These are phyloP conservation scores for Andrena bucephala DNA, from an alignment of 2,888 invertebrate genomes.

Conservation along the genomic window DNA sequence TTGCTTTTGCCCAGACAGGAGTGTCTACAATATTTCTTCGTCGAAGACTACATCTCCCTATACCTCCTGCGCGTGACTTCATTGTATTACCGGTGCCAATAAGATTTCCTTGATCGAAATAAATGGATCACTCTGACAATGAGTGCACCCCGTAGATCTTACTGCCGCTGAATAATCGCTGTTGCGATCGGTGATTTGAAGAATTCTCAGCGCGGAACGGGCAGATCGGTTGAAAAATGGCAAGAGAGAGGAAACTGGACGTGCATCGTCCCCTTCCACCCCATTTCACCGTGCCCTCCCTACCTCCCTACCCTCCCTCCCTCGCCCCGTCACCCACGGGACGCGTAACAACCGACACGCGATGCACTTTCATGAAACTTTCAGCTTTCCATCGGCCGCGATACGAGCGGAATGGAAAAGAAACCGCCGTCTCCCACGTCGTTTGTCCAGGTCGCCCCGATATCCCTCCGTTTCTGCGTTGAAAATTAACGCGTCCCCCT, in stretches of 20 bases:
- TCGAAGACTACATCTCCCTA: too few relatives aligned
- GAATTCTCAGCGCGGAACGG: background rate
- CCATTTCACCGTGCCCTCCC: constrained; percentile 32
- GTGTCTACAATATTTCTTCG: too few relatives aligned
- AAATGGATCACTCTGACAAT: too few relatives aligned
- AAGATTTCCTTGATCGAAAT: too few relatives aligned
- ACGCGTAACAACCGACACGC: constrained; percentile 77
- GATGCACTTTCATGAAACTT: constrained; percentile 83
- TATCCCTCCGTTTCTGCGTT: background rate
- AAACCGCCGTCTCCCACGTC: constrained; percentile 73
- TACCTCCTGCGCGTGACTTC: too few relatives aligned
- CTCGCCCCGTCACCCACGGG: constrained; percentile 9
- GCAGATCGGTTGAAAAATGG: background rate
- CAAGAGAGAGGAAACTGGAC: background rate
- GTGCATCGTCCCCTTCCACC: background rate
- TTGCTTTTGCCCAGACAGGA: background rate
- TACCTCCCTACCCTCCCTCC: background rate
- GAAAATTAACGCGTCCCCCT: constrained; percentile 33
- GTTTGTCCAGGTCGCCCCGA: background rate
- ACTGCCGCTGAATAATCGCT: background rate
- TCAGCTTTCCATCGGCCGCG: constrained; percentile 82
- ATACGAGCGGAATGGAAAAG: constrained; percentile 73
- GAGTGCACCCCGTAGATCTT: too few relatives aligned
- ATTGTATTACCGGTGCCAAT: too few relatives aligned
- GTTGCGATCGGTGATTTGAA: background rate